Evolutionary conservation across 1,140 invertebrate species (phyloP), one percentile per base, ranked within the genome.

Genomic region (Lepidurus apus): DNA sequence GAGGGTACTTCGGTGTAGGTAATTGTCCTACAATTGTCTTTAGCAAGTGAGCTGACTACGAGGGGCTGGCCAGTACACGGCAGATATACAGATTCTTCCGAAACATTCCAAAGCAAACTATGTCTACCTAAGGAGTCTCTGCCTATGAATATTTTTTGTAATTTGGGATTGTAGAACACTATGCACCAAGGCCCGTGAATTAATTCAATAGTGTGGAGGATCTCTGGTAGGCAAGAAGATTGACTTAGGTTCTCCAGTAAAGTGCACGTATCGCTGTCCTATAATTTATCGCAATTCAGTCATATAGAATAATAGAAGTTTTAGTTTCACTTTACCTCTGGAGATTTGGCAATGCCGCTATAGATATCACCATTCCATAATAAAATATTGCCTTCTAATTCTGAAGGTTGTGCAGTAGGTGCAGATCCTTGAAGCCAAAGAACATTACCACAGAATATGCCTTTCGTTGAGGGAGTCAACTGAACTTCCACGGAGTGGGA

Each of bases 321-420:
- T 4, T 34, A 34, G 34, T 34, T 34, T 34, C 34, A 34, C 2
- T 77, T n/a, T 24, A 34, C 43, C 7, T 43, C 44, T 42, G 8
- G 79, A 65, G 53, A 65, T 21, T 21, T 65, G 6, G 53, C 73
- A 47, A 79, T 82, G 7, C 89, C 88, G 82, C 85, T 87, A 84
- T 91, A 95, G 79, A 93, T 86, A 86, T 95, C 93, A 77, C 93
- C 93, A 87, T 95, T 95, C 89, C 92, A 95, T 13, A 93, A 82
- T 53, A 95, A 83, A 78, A 90, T 82, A 82, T 90, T 90, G 42
- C 89, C 87, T 73, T 85, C 81, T 4, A 82, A 80, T 83, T 89
- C 86, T 42, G 86, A 76, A n/a, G 93, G 93, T 84, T 94, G 93
- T 73, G 81, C 77, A 47, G 84, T 86, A 26, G 88, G 80, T 10